Conservation (phyloP, 2,888 invertebrate species). For the Acleris literana region DNA sequence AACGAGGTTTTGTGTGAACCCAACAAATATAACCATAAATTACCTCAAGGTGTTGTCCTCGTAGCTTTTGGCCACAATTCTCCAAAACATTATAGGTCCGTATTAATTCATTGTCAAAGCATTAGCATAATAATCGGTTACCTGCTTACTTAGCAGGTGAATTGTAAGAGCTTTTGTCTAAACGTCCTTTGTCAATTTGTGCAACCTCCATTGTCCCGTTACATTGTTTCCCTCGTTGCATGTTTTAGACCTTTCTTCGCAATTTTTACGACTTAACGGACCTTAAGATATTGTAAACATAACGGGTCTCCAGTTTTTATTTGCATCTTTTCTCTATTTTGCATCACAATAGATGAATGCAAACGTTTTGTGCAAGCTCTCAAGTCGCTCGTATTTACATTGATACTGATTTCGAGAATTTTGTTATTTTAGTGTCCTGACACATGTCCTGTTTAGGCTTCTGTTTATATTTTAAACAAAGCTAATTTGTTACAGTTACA, state of each 20-base stretch:
- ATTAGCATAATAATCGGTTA: slow-evolving; percentile 81
- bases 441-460: slow-evolving; percentile 66
- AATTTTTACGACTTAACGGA: slow-evolving; percentile 68
- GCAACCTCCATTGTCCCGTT: slow-evolving; percentile 55
- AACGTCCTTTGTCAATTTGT: slow-evolving; percentile 65
- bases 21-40: slow-evolving; percentile 76
- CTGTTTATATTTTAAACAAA: slow-evolving; percentile 56
- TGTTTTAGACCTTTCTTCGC: slow-evolving; percentile 50
- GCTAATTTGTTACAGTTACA: slow-evolving; percentile 46
- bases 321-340: slow-evolving; percentile 72
- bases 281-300: slow-evolving; percentile 71
- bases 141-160: slow-evolving; percentile 76
- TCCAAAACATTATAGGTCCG: slow-evolving; percentile 71
- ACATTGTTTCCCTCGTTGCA: slow-evolving; percentile 55
- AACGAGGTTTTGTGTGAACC: slow-evolving; percentile 73
- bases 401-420: slow-evolving; percentile 42
- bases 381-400: slow-evolving; percentile 47
- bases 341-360: slow-evolving; percentile 64
- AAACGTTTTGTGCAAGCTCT: slow-evolving; percentile 48
- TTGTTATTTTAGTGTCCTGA: slow-evolving; percentile 48
- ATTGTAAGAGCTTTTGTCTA: slow-evolving; percentile 64
- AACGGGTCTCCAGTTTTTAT: slow-evolving; percentile 64
- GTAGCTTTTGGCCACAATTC: slow-evolving; percentile 74
- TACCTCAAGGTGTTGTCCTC: slow-evolving; percentile 77
- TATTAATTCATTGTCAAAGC: slow-evolving; percentile 67